Base-by-base conservation (phyloP, 2,888 invertebrate genomes). In the Brenthis hecate region DNA sequence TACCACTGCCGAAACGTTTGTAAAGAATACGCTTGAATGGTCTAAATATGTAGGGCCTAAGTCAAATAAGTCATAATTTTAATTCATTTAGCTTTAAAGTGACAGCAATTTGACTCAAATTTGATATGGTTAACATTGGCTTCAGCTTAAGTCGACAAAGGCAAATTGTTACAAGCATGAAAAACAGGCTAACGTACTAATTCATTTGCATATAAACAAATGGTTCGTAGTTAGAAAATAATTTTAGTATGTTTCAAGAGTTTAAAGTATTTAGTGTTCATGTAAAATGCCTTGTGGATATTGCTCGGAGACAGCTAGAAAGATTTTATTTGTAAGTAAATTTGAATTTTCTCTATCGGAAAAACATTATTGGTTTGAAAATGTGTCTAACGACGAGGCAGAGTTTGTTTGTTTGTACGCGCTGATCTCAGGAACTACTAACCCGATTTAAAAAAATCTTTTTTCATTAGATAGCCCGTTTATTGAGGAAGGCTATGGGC, bases 151-250 rank as follows among this genome's bases (percentile, higher is more conserved):
- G 83, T 85, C 47, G 19, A 72, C 51, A 88, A 83, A 81, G 82
- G 61, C 69, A 79, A 70, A 80, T 83, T 76, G 64, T 73, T 69
- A 79, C 76, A 84, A 80, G 79, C 86, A 84, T 87, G 82, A 85
- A 86, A 81, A 82, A 85, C 85, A 81, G 77, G 78, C 81, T 73
- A 77, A 82, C 77, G 79, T 61, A 76, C 79, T 85, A 84, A 89
- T 87, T 89, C 81, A 91, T 91, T 91, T 89, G 80, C 89, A 91
- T 91, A 82, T 83, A 86, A 87, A 87, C 81, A 80, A 80, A 76
- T 75, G 55, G n/a, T 64, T 56, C 47, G 47, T 19, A 69, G 73
- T 71, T 72, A 74, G 68, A 76, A 74, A 70, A 79, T 76, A 72
- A 75, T 79, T 80, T 81, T 77, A 86, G 84, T 85, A 62, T 60